Percentiles rank a stretch among this genome's conserved stretches.
Evolutionary conservation across 2,113 vertebrate species (phyloP).

Genomic region (Opisthocomus hoazin): DNA sequence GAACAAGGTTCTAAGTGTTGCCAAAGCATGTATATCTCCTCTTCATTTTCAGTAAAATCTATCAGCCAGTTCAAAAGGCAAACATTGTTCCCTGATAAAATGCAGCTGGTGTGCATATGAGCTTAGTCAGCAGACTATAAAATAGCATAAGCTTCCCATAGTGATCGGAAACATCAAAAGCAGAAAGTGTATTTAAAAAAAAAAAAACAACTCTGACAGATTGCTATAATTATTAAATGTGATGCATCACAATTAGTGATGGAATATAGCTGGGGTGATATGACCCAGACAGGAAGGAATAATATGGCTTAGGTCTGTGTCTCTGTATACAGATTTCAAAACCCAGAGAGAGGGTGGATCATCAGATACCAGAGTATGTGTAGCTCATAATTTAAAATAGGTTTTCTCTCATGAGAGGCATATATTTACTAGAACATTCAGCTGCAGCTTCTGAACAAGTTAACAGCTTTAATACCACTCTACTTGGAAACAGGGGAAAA

Average conservation of each 20-base stretch:
- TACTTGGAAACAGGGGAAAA: not conserved
- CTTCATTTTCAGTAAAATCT: slow-evolving; percentile 13
- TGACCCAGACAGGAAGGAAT: not conserved
- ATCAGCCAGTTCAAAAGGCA: slow-evolving; percentile 29
- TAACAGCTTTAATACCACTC: not conserved
- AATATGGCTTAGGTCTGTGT: not conserved
- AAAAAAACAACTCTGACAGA: not conserved
- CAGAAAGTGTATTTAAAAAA: not conserved
- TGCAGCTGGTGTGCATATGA: slow-evolving; percentile 39
- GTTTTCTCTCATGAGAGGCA: not conserved
- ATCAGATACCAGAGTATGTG: not conserved
- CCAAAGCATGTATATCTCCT: not conserved
- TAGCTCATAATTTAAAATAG: not conserved
- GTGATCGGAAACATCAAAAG: slow-evolving; percentile 38
- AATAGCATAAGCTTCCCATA: slow-evolving; percentile 20
- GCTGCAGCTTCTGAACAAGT: not conserved
- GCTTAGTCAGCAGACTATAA: slow-evolving; percentile 34
- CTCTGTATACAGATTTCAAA: not conserved
- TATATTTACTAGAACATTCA: not conserved
- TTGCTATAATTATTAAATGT: slow-evolving; percentile 23
- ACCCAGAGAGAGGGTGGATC: not conserved
- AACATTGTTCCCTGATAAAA: slow-evolving; percentile 12
- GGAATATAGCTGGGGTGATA: not conserved
- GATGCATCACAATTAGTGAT: not conserved
- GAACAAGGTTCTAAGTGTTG: slow-evolving; percentile 2